Conservation (phyloP, 2,113 vertebrate genomes). For the Chlorodrepanis virens region DNA sequence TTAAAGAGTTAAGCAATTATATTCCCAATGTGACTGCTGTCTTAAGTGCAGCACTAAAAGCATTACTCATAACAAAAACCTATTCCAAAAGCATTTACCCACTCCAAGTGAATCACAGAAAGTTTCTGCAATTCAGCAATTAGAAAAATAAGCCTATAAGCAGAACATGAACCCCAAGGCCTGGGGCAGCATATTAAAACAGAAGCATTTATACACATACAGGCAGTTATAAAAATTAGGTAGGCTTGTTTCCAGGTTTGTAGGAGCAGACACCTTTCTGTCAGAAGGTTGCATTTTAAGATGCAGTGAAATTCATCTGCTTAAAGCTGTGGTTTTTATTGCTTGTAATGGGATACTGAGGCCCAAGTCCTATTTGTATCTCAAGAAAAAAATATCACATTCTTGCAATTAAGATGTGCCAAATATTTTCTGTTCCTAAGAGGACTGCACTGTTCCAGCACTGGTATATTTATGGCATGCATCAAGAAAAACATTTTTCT, state of each 20-base stretch:
- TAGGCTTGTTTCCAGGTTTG: not conserved
- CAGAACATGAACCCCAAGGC: not conserved
- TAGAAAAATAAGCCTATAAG: not conserved
- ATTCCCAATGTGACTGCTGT: not conserved
- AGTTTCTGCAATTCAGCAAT: not conserved
- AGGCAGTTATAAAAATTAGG: not conserved
- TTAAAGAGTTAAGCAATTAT: not conserved
- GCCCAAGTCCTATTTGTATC: not conserved
- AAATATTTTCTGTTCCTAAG: not conserved
- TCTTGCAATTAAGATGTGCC: not conserved
- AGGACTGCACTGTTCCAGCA: not conserved
- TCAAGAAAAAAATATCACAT: not conserved
- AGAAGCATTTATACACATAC: not conserved
- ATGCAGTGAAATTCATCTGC: not conserved
- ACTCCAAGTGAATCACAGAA: not conserved
- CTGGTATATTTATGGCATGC: not conserved
- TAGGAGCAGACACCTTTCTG: not conserved
- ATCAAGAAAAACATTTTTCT: not conserved
- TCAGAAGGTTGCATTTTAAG: not conserved
- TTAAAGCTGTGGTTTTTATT: not conserved
- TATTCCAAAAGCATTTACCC: not conserved
- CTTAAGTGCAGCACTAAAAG: not conserved
- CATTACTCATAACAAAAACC: not conserved
- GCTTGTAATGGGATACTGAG: not conserved
- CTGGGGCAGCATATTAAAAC: not conserved